Conservation (phyloP, 2,888 invertebrate genomes). For the Philaethria dido region DNA sequence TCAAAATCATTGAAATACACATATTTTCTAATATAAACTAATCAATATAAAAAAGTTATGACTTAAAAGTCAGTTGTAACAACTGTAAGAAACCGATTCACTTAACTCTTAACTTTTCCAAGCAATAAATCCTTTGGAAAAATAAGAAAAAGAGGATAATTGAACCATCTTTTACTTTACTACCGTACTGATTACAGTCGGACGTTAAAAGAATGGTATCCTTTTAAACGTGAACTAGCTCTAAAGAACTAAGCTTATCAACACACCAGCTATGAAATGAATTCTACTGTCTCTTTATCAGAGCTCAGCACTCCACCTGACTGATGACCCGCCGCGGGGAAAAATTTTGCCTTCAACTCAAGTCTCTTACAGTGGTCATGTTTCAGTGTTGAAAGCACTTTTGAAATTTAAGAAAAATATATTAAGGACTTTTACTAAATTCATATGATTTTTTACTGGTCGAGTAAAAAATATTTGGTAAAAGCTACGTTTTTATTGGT, state of each 20-base stretch:
- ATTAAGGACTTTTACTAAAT: neutral
- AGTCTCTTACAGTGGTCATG: conserved; percentile 40
- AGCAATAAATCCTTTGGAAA: conserved; percentile 14
- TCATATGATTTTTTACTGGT: neutral
- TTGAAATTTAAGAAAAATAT: conserved; percentile 23
- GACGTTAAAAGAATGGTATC: conserved; percentile 29
- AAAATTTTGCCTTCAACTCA: conserved; percentile 41
- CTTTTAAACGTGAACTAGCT: conserved; percentile 30
- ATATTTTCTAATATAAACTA: no score
- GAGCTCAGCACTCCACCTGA: conserved; percentile 46
- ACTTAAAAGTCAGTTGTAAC: neutral
- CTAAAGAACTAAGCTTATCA: conserved; percentile 44
- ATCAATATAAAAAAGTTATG: neutral
- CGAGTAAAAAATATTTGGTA: neutral
- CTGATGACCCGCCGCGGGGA: conserved; percentile 46
- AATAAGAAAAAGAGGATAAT: conserved; percentile 15
- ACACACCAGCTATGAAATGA: conserved; percentile 45
- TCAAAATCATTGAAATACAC: neutral
- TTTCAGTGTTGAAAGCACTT: conserved; percentile 34
- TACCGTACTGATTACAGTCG: conserved; percentile 28
- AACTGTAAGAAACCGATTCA: conserved; percentile 15
- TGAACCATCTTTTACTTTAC: conserved; percentile 29
- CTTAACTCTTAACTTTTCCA: conserved; percentile 7
- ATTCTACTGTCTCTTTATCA: conserved; percentile 44
- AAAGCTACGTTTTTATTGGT: neutral